Evolutionary conservation across 2,888 invertebrate genomes (phyloP).

Genomic region (Lepetodrilus schrolli): DNA sequence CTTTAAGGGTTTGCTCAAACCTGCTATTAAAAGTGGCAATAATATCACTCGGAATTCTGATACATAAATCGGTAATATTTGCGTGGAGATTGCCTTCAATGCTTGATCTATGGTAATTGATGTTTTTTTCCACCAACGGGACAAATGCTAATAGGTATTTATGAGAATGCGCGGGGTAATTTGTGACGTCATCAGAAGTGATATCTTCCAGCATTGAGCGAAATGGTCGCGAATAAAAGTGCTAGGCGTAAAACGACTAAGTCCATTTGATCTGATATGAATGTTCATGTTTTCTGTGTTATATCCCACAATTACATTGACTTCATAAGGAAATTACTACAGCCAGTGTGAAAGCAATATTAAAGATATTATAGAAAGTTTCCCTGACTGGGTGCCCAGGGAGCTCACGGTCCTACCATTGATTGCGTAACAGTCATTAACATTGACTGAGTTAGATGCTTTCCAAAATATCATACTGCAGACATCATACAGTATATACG

Average conservation of each 20-base stretch:
- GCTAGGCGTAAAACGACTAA: neutral
- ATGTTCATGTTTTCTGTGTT: conserved; percentile 21
- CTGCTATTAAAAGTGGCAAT: neutral
- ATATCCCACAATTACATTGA: too few relatives aligned
- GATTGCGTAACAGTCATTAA: too few relatives aligned
- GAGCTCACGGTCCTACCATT: too few relatives aligned
- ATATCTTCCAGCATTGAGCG: conserved; percentile 16
- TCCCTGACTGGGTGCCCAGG: too few relatives aligned
- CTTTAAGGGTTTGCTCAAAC: neutral
- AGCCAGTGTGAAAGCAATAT: too few relatives aligned
- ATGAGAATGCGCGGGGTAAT: neutral
- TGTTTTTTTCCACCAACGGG: conserved; percentile 6
- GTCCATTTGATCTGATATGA: conserved; percentile 8
- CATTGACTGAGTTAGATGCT: too few relatives aligned
- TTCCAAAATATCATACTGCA: too few relatives aligned
- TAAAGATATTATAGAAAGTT: too few relatives aligned
- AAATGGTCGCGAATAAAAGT: conserved; percentile 2
- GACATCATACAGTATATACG: too few relatives aligned
- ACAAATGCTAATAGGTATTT: neutral
- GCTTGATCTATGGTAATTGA: conserved; percentile 18
- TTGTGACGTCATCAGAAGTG: conserved; percentile 14
- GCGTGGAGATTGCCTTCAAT: neutral
- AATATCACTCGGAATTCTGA: neutral
- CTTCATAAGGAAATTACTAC: too few relatives aligned
- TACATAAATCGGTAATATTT: conserved; percentile 24